These are phyloP conservation scores for Saxicola maurus DNA, from an alignment of 2,797 vertebrate genomes.

Conservation along the genomic window DNA sequence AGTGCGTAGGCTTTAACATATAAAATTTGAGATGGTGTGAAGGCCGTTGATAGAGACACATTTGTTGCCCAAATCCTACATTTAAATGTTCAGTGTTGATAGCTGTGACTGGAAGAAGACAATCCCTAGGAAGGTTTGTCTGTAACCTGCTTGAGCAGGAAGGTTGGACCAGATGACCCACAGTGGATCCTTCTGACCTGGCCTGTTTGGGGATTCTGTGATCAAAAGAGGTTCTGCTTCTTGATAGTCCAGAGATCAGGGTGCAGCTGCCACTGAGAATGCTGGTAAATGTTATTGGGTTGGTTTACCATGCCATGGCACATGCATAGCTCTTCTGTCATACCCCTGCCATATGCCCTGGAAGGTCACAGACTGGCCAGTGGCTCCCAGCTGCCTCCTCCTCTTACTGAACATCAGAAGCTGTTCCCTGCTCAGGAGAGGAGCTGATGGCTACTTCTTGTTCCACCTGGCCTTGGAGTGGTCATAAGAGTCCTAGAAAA, in stretches of 20 bases:
- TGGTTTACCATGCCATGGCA: background rate
- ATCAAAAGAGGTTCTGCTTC: background rate
- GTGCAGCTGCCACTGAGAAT: background rate
- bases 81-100: background rate
- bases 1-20: background rate
- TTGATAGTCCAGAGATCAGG: background rate
- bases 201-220: background rate
- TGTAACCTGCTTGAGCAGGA: background rate
- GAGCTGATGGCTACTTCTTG: background rate
- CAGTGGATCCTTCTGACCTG: background rate
- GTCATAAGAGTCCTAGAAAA: background rate
- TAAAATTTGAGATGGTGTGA: background rate
- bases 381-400: background rate
- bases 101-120: background rate
- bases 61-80: background rate
- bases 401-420: background rate
- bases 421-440: background rate
- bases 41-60: background rate
- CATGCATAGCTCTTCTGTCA: background rate
- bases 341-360: background rate
- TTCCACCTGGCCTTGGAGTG: background rate
- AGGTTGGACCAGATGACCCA: background rate
- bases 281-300: background rate
- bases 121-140: background rate
- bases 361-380: background rate